Base-by-base conservation (phyloP, 92 coral and sea anemone genomes). In the Paramuricea clavata region DNA sequence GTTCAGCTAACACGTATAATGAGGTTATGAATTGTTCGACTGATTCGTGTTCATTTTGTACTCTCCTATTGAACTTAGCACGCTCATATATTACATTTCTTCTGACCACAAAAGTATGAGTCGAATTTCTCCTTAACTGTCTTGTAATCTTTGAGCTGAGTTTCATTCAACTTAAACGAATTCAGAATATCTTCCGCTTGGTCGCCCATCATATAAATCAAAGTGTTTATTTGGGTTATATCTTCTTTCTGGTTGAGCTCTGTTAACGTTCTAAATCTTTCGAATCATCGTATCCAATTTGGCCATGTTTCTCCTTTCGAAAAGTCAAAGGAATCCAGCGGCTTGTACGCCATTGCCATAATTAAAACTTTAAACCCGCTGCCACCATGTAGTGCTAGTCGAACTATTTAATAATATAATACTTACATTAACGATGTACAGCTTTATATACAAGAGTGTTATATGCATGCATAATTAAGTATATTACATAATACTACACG, bases 261-360 rank as follows among this genome's bases (percentile, higher is more conserved):
- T 27, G 89, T 21, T 3, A 72, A 39, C 19, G 86, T 70, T 70
- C 87, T 41, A 52, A 47, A 78, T 61, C 87, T 85, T 33, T 75
- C 71, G 69, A 79, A 79, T n/a, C n/a, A n/a, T n/a, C n/a, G n/a
- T n/a, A n/a, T n/a, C 77, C 77, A 71, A 71, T 31, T 34, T 35
- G 52, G 77, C 49, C 77, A 71, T 49, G 49, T 71, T 16, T 71
- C 50, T 71, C 49, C 25, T 31, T 71, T 71, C 1, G 77, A 35
- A 71, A 71, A 71, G 25, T 71, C 77, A 71, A 71, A 71, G 0
- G 77, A 71, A 35, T 34, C 25, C 2, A 0, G 77, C 26, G 26
- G 49, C 49, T 71, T 71, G 32, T 71, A 71, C 12, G 54, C n/a
- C 26, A 71, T 71, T 2, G 49, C 77, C 52, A 34, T 71, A 9